Base-by-base conservation (phyloP, 2,888 invertebrate species). In the Callinectes sapidus region DNA sequence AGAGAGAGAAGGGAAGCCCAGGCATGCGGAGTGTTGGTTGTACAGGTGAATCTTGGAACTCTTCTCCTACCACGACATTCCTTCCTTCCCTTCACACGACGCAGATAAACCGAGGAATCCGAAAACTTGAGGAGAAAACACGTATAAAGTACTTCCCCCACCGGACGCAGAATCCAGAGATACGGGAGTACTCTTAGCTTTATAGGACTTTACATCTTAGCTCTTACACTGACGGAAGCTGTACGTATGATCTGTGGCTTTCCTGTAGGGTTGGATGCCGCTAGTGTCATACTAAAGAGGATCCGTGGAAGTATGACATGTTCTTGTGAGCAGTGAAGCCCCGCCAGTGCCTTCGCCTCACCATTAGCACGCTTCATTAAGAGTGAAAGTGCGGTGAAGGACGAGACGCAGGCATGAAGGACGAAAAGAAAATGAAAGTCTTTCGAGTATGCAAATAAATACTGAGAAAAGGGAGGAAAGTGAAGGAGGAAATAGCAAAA, bases 401-500 rank as follows among this genome's bases (percentile, higher is more conserved):
- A 71, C 71, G 71, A 71, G 28, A n/a, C 3, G n/a, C 71, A 71
- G 71, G n/a, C 71, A 71, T n/a, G 71, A 71, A 71, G 71, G n/a
- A 71, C 71, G 71, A n/a, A 71, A 71, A 28, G 71, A 71, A 71
- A 71, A 71, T 71, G 71, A 71, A 71, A 71, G 71, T 71, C 71
- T 18, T 6, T 23, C 28, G 28, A n/a, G 23, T 71, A 71, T 71
- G 71, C 71, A 71, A 71, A 71, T 71, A 71, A 71, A 23, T 71
- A 71, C n/a, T 0, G 71, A 71, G 71, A 71, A 71, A 71, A 71
- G 71, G 28, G 71, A 71, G n/a, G 71, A 71, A 71, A 71, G 71
- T 28, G 16, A 23, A 71, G n/a, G 71, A 71, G 71, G 23, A 10
- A n/a, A n/a, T 23, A 8, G 28, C 10, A 6, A 48, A 48, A 48